Base-by-base conservation (phyloP, 2,888 invertebrate genomes). In the Teinopalpus imperialis region DNA sequence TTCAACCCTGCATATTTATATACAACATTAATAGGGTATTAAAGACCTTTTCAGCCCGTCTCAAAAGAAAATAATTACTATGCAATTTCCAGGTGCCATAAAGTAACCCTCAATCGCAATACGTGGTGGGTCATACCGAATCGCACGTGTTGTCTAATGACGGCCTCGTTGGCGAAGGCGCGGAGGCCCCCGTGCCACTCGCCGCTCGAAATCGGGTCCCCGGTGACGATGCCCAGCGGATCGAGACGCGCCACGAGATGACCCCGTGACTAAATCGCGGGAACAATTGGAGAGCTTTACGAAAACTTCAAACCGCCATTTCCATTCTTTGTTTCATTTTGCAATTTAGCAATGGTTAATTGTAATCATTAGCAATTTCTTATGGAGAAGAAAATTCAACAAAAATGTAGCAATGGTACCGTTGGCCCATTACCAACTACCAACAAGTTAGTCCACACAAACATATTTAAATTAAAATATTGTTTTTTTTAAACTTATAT, bases 211-310 rank as follows among this genome's bases (percentile, higher is more conserved):
- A 75, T 78, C 64, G 91, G 90, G 78, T 92, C 92, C 63, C 92
- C 92, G 81, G 92, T 93, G 80, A 92, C 92, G 85, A 98, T 97
- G 88, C 94, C 96, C 86, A 98, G 91, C 53, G 98, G 98, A 89
- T 98, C 98, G 89, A 98, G 91, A 74, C 95, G 94, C 69, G 97
- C 95, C 74, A 96, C 94, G 86, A 97, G 93, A 90, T 98, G 97
- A 75, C 97, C 98, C 77, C 97, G 94, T 63, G 96, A 94, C 97
- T 97, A 90, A 60, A 65, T 62, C 65, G 64, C 70, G 67, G 63
- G 69, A 68, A 57, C 63, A 66, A 66, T 39, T 37, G 24, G 24
- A 39, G 39, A 27, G 20, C 23, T 39, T 45, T 39, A 39, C 44
- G 39, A 29, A 18, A 37, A 44, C 36, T 41, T 31, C 41, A 44